phyloP scores from a whole-genome alignment of 2,888 invertebrate species.

The Tuberolachnus salignus region DNA sequence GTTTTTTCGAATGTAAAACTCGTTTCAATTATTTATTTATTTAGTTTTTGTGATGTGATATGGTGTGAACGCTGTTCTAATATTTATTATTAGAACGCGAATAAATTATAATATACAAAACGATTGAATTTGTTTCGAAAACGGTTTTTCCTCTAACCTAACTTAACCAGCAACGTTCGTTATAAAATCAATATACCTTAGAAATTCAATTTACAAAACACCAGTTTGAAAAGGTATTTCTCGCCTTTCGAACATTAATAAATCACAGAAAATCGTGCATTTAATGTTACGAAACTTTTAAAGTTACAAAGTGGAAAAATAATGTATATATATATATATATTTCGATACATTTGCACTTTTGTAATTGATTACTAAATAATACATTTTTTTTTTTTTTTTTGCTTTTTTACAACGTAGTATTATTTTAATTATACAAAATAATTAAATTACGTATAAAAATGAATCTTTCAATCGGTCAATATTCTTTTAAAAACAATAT shows the following conservation, averaged over 20 bases:
- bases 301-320: no score
- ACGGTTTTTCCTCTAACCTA: slow-evolving; percentile 16
- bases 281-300: not conserved
- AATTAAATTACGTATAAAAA: no score
- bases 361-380: no score
- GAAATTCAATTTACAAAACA: slow-evolving; percentile 22
- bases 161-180: not conserved
- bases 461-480: no score
- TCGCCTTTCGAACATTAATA: slow-evolving; percentile 12
- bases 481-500: no score
- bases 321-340: no score
- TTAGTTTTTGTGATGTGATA: no score
- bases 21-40: slow-evolving; percentile 27
- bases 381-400: no score
- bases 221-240: slow-evolving; percentile 11
- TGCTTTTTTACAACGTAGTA: no score
- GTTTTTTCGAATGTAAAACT: slow-evolving; percentile 11
- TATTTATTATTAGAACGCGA: slow-evolving; percentile 34
- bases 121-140: slow-evolving; percentile 33
- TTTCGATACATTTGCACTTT: no score
- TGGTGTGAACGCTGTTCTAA: slow-evolving; percentile 9
- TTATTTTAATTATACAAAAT: no score
- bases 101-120: slow-evolving; percentile 20
- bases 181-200: slow-evolving; percentile 24
- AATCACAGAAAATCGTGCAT: slow-evolving; percentile 3